Percentiles rank a stretch among this genome's conserved stretches.
Conservation (phyloP, 2,888 invertebrate genomes). For the Abrostola tripartita region DNA sequence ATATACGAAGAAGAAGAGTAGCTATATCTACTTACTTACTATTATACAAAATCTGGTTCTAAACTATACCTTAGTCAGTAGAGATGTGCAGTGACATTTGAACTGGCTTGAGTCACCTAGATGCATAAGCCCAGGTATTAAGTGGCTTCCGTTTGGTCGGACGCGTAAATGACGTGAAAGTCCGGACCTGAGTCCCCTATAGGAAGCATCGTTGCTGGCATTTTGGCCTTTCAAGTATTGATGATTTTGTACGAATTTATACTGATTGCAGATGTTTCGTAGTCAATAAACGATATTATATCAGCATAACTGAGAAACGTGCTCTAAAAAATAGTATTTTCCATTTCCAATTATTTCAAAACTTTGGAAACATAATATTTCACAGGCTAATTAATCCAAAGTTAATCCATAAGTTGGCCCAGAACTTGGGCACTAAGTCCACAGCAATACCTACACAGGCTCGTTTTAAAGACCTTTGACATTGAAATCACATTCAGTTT, state of each 20-base stretch:
- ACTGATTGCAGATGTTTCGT: not conserved
- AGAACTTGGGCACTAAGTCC: not conserved
- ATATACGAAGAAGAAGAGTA: too few relatives aligned
- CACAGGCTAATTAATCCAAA: not conserved
- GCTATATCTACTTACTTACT: too few relatives aligned
- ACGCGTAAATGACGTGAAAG: slow-evolving; percentile 5
- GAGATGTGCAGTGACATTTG: slow-evolving; percentile 4
- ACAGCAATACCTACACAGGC: not conserved
- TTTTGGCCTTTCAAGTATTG: not conserved
- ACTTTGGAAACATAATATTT: too few relatives aligned
- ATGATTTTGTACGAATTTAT: not conserved
- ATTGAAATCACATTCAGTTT: slow-evolving; percentile 38
- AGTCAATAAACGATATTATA: too few relatives aligned
- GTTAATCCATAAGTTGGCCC: not conserved
- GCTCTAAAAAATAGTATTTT: too few relatives aligned
- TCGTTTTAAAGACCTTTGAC: slow-evolving; percentile 27
- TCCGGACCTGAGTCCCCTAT: not conserved
- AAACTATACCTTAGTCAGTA: not conserved
- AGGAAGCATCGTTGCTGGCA: not conserved
- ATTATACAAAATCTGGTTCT: too few relatives aligned
- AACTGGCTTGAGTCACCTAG: slow-evolving; percentile 4
- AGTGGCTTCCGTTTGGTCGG: slow-evolving; percentile 8
- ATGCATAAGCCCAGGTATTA: slow-evolving; percentile 2
- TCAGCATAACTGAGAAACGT: too few relatives aligned
- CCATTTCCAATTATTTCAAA: too few relatives aligned